phyloP scores from a whole-genome alignment of 1,140 invertebrate species.

The Ostrea edulis region DNA sequence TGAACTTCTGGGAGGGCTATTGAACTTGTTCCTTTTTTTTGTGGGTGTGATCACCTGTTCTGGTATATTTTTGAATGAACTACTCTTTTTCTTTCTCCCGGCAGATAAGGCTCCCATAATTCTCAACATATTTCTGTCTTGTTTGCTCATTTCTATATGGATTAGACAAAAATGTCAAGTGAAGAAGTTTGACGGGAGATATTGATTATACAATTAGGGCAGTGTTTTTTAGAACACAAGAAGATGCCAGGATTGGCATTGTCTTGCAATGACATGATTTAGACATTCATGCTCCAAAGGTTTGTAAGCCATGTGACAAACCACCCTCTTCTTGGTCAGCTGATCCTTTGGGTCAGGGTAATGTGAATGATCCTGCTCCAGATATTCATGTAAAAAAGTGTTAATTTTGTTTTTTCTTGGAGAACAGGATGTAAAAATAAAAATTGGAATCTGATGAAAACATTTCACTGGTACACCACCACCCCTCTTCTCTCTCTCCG shows the following conservation, averaged over 20 bases:
- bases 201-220: slow-evolving; percentile 36
- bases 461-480: background rate
- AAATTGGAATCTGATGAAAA: background rate
- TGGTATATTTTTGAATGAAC: background rate
- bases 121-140: slow-evolving; percentile 24
- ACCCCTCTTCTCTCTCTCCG: no score
- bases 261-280: slow-evolving; percentile 29
- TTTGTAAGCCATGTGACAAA: slow-evolving; percentile 20
- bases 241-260: slow-evolving; percentile 33
- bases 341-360: slow-evolving; percentile 18
- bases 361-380: background rate
- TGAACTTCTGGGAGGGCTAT: background rate
- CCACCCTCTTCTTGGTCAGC: background rate
- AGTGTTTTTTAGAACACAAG: slow-evolving; percentile 35
- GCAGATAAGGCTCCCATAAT: slow-evolving; percentile 28
- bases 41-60: slow-evolving; percentile 16
- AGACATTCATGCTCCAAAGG: background rate
- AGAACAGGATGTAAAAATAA: background rate
- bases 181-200: slow-evolving; percentile 36
- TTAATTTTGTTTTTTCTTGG: background rate
- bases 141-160: slow-evolving; percentile 35
- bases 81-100: background rate
- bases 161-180: slow-evolving; percentile 37
- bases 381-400: background rate
- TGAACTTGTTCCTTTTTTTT: slow-evolving; percentile 1